Evolutionary conservation across 1,140 invertebrate genomes (phyloP).

Genomic region (Pissodes strobi): DNA sequence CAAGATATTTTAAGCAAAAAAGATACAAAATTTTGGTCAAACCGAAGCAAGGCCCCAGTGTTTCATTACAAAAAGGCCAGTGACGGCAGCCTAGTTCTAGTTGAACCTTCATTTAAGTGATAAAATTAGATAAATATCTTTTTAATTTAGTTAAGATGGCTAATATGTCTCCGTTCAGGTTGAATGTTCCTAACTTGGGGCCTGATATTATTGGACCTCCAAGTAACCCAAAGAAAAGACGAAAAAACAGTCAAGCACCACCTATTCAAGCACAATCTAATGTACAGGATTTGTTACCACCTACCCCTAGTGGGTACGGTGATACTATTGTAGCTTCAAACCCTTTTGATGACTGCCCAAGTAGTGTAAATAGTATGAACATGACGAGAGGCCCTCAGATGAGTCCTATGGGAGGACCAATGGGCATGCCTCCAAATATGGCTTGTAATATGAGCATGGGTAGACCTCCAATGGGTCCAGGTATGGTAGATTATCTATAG

Average conservation of each 20-base stretch:
- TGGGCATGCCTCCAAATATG: constrained; percentile 52
- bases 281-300: constrained; percentile 79
- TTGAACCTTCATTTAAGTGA: constrained; percentile 29
- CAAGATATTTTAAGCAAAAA: constrained; percentile 44
- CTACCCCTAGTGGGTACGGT: constrained; percentile 82
- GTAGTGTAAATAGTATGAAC: constrained; percentile 65
- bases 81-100: constrained; percentile 23
- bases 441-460: constrained; percentile 63
- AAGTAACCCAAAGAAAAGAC: constrained; percentile 69
- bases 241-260: constrained; percentile 66
- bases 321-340: constrained; percentile 94
- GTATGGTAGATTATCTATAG: no score
- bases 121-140: not conserved
- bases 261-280: constrained; percentile 63
- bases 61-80: constrained; percentile 37
- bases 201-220: constrained; percentile 65
- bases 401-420: constrained; percentile 51
- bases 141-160: constrained; percentile 59
- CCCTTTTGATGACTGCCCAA: constrained; percentile 92
- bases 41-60: constrained; percentile 40
- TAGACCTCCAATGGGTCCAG: constrained; percentile 59
- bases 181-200: constrained; percentile 67
- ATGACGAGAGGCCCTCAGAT: constrained; percentile 62
- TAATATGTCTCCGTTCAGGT: constrained; percentile 71
- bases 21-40: constrained; percentile 44